Conservation (phyloP, 2,888 invertebrate species). For the Epiblema foenella region DNA sequence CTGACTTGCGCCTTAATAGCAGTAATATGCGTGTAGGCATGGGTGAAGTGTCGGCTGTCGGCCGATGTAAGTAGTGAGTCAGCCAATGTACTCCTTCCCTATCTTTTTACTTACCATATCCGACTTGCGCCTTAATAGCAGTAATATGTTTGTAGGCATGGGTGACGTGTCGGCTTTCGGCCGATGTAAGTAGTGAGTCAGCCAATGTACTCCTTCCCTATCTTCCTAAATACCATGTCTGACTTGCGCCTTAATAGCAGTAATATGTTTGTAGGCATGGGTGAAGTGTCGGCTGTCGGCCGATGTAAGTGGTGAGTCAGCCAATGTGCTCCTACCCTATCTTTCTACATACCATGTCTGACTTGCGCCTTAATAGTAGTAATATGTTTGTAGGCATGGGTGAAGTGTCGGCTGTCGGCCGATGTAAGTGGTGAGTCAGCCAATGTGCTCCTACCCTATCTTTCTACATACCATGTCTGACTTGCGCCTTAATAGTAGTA, state of each 20-base stretch:
- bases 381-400: slow-evolving; percentile 89
- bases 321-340: slow-evolving; percentile 94
- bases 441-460: too few relatives aligned
- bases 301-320: slow-evolving; percentile 86
- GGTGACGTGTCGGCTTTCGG: slow-evolving; percentile 87
- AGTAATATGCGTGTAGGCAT: slow-evolving; percentile 61
- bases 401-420: slow-evolving; percentile 86
- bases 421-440: too few relatives aligned
- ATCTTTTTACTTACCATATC: slow-evolving; percentile 49
- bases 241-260: too few relatives aligned
- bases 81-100: slow-evolving; percentile 94
- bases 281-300: not conserved
- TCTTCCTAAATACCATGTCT: slow-evolving; percentile 77
- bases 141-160: slow-evolving; percentile 89
- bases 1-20: too few relatives aligned
- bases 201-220: too few relatives aligned
- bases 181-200: too few relatives aligned
- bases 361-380: slow-evolving; percentile 84
- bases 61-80: slow-evolving; percentile 85
- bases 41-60: slow-evolving; percentile 87
- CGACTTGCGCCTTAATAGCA: slow-evolving; percentile 77
- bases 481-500: too few relatives aligned
- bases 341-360: not conserved
- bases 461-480: slow-evolving; percentile 77
- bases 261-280: too few relatives aligned